These are phyloP conservation scores for Cottus gobio DNA, from an alignment of 2,113 vertebrate genomes.

Conservation along the genomic window DNA sequence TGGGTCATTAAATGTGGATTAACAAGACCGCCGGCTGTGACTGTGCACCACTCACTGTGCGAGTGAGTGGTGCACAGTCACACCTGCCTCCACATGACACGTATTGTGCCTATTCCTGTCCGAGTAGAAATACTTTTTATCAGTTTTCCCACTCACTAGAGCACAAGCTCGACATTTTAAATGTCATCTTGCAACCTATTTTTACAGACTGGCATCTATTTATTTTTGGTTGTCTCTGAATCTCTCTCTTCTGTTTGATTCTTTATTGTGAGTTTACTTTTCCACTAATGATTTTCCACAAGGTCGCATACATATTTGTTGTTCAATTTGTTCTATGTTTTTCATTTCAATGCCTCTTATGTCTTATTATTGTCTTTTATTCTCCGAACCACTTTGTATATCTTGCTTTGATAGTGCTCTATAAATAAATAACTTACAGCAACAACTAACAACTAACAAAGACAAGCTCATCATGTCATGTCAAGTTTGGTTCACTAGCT, in stretches of 20 bases:
- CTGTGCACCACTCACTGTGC: constrained; percentile 23
- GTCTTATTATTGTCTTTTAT: background rate
- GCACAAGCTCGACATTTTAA: constrained; percentile 40
- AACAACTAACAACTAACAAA: background rate
- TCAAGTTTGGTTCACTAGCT: background rate
- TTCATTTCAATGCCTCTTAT: background rate
- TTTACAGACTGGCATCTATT: constrained; percentile 1
- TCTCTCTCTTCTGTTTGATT: constrained; percentile 12
- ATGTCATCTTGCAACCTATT: constrained; percentile 41
- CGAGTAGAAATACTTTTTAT: constrained; percentile 34
- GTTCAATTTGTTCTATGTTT: background rate
- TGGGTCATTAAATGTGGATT: constrained; percentile 34
- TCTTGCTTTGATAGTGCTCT: constrained; percentile 4
- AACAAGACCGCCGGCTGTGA: constrained; percentile 26
- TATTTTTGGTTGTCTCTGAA: background rate
- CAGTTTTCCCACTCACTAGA: constrained; percentile 26
- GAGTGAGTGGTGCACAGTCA: constrained; percentile 6
- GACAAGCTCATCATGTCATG: background rate
- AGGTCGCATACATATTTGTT: background rate
- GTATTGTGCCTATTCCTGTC: constrained; percentile 46
- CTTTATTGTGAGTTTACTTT: background rate
- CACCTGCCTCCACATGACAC: constrained; percentile 59
- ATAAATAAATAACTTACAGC: background rate
- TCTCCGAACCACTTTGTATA: constrained; percentile 6
- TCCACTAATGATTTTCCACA: background rate